A percentile compares a stretch with the other conserved stretches of the same genome.
phyloP scores from a whole-genome alignment of 2,797 vertebrate species.

The Tamandua tetradactyla region DNA sequence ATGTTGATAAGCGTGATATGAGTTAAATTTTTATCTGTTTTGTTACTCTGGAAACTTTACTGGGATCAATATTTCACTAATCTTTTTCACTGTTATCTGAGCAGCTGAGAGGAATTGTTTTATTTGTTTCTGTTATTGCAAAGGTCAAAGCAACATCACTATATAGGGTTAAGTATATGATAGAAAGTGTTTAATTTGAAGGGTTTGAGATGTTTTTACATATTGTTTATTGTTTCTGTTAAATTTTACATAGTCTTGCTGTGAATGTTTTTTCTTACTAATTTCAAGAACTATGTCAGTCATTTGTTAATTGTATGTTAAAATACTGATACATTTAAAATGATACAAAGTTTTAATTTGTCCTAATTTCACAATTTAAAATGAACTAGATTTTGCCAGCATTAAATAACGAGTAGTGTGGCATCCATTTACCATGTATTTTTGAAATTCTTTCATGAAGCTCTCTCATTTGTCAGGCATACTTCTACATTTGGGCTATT shows the following conservation, averaged over 20 bases:
- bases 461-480: not conserved
- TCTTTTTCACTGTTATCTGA: not conserved
- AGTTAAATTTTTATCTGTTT: constrained; percentile 15
- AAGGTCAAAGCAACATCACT: not conserved
- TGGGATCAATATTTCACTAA: not conserved
- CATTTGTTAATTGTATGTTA: not conserved
- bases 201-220: not conserved
- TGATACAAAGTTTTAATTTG: not conserved
- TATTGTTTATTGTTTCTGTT: not conserved
- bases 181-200: constrained; percentile 5
- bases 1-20: not conserved
- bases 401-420: not conserved
- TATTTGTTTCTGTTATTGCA: not conserved
- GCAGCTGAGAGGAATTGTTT: not conserved
- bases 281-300: not conserved
- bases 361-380: not conserved
- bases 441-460: no score
- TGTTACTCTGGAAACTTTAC: not conserved
- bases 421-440: not conserved
- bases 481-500: not conserved
- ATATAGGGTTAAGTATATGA: not conserved
- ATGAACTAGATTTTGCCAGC: not conserved
- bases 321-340: not conserved
- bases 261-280: not conserved
- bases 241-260: not conserved